Base-by-base conservation (phyloP, 2,113 vertebrate species). In the Periophthalmus modestus region DNA sequence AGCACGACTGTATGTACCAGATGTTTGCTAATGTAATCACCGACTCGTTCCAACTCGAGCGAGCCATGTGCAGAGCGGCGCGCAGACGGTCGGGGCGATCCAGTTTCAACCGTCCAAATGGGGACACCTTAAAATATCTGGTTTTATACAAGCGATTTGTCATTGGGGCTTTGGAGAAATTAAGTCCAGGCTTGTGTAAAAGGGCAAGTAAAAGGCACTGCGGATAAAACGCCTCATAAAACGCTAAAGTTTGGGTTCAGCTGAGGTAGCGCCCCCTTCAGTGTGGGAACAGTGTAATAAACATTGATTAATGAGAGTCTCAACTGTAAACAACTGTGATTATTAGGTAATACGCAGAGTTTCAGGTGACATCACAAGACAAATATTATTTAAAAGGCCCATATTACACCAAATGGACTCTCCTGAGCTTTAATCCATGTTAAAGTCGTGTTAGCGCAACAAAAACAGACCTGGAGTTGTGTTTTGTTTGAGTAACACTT, bases 21-120 rank as follows among this genome's bases (percentile, higher is more conserved):
- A 65, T 65, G 59, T 62, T 62, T 62, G 59, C 59, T 34, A 62
- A 62, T 62, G 59, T 62, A 62, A 62, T 62, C 59, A 62, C 23
- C 24, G 16, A 62, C 23, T 34, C 59, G 18, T 62, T 62, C 23
- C 28, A 34, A 34, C 15, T 62, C 59, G 18, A 13, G 24, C 28
- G 6, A 62, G 24, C 59, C 24, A 34, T 62, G 57, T 59, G 28
- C 19, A 62, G 28, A 9, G 18, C 59, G 34, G 15, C 6, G 18
- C 24, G 2, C 28, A 36, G 28, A 59, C 21, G 57, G 52, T 55
- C 14, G 14, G 21, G 21, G 28, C 14, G 59, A 62, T 62, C 15
- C 14, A 9, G 28, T 62, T 62, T 62, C 59, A 34, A 3, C 7
- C 7, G 28, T 62, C 59, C 28, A 62, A 62, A 62, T 62, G 59